Percentiles rank a stretch among this genome's conserved stretches.
phyloP scores from a whole-genome alignment of 2,888 invertebrate genomes.

The Tribolium freemani region DNA sequence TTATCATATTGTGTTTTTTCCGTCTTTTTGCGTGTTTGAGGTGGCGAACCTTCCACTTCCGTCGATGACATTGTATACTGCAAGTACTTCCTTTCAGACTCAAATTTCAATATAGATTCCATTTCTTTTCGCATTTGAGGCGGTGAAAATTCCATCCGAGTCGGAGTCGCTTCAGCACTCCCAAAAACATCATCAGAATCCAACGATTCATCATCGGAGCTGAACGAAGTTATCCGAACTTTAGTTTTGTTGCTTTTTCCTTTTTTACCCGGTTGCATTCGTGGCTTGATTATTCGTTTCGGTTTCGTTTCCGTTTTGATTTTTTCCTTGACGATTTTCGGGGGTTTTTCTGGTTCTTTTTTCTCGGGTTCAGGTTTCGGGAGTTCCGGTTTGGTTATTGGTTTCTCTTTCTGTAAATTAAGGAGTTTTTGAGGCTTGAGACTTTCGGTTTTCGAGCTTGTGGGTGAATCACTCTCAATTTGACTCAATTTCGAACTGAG shows the following conservation, averaged over 20 bases:
- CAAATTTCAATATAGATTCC: conserved; percentile 80
- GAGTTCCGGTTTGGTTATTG: conserved; percentile 45
- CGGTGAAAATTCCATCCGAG: conserved; percentile 80
- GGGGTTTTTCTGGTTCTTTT: conserved; percentile 52
- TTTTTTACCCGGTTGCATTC: conserved; percentile 74
- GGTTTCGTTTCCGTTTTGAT: conserved; percentile 76
- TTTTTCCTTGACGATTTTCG: conserved; percentile 64
- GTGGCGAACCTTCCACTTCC: conserved; percentile 83
- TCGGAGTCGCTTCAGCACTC: conserved; percentile 81
- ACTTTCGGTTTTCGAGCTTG: conserved; percentile 81
- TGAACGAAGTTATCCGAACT: conserved; percentile 82
- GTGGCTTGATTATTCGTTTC: conserved; percentile 75
- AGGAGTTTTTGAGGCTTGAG: conserved; percentile 65
- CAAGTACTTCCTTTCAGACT: conserved; percentile 78
- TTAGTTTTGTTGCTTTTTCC: conserved; percentile 77
- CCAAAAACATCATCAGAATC: conserved; percentile 85
- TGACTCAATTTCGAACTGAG: conserved; percentile 81
- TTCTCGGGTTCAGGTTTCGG: conserved; percentile 55
- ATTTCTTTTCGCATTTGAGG: conserved; percentile 83
- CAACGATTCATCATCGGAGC: conserved; percentile 82
- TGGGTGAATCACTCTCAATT: conserved; percentile 83
- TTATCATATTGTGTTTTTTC: conserved; percentile 71
- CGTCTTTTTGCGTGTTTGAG: conserved; percentile 79
- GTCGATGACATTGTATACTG: conserved; percentile 79
- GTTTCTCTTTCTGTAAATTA: conserved; percentile 54